Percentiles rank a stretch among this genome's conserved stretches.
These are phyloP conservation scores for Hypothenemus hampei DNA, from an alignment of 1,140 invertebrate genomes.

Conservation along the genomic window DNA sequence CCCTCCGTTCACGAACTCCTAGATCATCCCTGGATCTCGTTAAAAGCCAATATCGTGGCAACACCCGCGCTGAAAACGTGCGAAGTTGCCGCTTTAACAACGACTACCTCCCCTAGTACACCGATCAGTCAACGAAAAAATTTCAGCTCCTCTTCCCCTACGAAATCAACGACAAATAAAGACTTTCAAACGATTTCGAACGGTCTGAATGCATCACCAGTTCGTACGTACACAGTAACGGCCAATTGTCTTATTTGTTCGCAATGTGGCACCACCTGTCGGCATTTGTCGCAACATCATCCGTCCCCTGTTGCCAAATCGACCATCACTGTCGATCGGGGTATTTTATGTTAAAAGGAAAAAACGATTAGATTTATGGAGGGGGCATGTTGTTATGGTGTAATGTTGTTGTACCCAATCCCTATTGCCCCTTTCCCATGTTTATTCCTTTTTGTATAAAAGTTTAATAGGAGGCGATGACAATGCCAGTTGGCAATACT, in stretches of 20 bases:
- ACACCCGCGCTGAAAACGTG: conserved; percentile 23
- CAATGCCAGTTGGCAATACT: no score
- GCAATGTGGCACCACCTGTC: conserved; percentile 44
- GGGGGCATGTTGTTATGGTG: no score
- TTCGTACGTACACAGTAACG: conserved; percentile 40
- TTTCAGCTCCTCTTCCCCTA: conserved; percentile 26
- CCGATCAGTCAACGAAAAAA: conserved; percentile 40
- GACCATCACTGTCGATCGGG: conserved; percentile 44
- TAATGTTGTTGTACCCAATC: no score
- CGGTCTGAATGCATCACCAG: conserved; percentile 32
- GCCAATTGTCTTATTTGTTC: conserved; percentile 44
- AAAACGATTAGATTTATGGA: no score
- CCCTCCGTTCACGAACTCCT: conserved; percentile 41
- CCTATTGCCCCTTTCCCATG: no score
- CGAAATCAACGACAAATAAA: conserved; percentile 33
- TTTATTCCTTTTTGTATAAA: no score
- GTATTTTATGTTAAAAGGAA: conserved; percentile 44
- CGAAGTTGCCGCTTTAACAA: conserved; percentile 30
- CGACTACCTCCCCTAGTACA: conserved; percentile 36
- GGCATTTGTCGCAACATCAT: conserved; percentile 42
- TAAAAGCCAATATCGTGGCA: conserved; percentile 35
- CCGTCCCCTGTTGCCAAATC: conserved; percentile 43
- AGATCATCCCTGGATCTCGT: conserved; percentile 44
- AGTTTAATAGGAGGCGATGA: no score
- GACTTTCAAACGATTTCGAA: conserved; percentile 31